A percentile compares a stretch with the other conserved stretches of the same genome.
phyloP scores from a whole-genome alignment of 2,888 invertebrate species.

The Nomada ruficornis region DNA sequence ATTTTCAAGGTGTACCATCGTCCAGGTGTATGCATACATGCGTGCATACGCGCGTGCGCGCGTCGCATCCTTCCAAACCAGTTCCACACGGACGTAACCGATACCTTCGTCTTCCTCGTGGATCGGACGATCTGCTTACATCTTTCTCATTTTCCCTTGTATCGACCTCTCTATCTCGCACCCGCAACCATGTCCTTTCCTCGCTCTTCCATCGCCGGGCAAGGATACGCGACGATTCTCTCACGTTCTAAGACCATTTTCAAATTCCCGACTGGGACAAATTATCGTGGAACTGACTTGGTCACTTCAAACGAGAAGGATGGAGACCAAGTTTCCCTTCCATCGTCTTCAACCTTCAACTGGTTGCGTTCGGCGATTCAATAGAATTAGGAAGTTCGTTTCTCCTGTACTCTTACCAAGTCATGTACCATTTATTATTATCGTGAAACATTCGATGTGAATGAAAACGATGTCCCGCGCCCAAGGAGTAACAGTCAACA shows the following conservation, averaged over 20 bases:
- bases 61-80: slow-evolving; percentile 82
- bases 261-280: slow-evolving; percentile 40
- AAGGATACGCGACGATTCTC: slow-evolving; percentile 41
- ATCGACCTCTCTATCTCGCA: slow-evolving; percentile 2
- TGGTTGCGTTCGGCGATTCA: slow-evolving; percentile 5
- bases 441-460: too few relatives aligned
- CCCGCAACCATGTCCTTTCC: slow-evolving; percentile 32
- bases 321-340: slow-evolving; percentile 28
- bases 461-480: too few relatives aligned
- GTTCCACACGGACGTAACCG: slow-evolving; percentile 80
- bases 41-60: slow-evolving; percentile 65
- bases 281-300: slow-evolving; percentile 39
- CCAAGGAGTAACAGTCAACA: too few relatives aligned
- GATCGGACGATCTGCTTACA: slow-evolving; percentile 64
- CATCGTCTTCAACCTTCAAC: background rate
- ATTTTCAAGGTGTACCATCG: slow-evolving; percentile 75
- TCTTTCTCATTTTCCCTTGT: slow-evolving; percentile 56
- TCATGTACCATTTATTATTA: too few relatives aligned
- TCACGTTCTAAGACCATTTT: slow-evolving; percentile 52
- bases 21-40: slow-evolving; percentile 9
- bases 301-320: slow-evolving; percentile 26
- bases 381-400: too few relatives aligned
- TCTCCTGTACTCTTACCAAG: too few relatives aligned
- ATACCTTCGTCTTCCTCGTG: slow-evolving; percentile 75
- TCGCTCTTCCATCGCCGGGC: slow-evolving; percentile 30